Base-by-base conservation (phyloP, 1,140 invertebrate genomes). In the Cepaea nemoralis region DNA sequence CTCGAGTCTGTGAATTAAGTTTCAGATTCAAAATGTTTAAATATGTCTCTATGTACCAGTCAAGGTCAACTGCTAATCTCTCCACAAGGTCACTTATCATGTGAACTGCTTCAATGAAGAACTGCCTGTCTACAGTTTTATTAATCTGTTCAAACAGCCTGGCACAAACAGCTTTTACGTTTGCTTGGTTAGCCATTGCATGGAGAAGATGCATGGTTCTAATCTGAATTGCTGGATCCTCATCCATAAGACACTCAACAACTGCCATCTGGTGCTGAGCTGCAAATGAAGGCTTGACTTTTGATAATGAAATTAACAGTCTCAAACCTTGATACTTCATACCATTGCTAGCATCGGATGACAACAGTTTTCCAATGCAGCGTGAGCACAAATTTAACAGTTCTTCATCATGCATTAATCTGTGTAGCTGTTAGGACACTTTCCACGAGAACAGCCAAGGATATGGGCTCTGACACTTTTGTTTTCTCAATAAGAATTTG, bases 171-270 rank as follows among this genome's bases (percentile, higher is more conserved):
- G 88, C 86, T 70, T 88, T 81, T 10, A 89, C 85, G 83, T 90
- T 90, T 22, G 79, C 77, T 5, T 48, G 66, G 70, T 89, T 88
- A 80, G 87, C 83, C 85, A 90, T 89, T 48, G 82, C 81, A 81
- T 86, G 88, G 40, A 90, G 84, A 24, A 90, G 73, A 22, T 85
- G 83, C 24, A 88, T 71, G n/a, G 88, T 90, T 86, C 88, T 83
- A 27, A 69, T 31, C 24, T 84, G 85, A 12, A 90, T 84, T 0
- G 85, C 73, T 24, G 70, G 82, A 84, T 90, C 87, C n/a, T 84
- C 78, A 77, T 89, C 85, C 39, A 87, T 81, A 1, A 90, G 83
- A 82, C 87, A 87, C 59, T 88, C 86, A 27, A 90, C 83, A 27
- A 90, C 84, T 10, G 82, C 84, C 77, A 83, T 82, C 79, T 89